phyloP scores from a whole-genome alignment of 2,888 invertebrate species.

The Sicus ferrugineus region DNA sequence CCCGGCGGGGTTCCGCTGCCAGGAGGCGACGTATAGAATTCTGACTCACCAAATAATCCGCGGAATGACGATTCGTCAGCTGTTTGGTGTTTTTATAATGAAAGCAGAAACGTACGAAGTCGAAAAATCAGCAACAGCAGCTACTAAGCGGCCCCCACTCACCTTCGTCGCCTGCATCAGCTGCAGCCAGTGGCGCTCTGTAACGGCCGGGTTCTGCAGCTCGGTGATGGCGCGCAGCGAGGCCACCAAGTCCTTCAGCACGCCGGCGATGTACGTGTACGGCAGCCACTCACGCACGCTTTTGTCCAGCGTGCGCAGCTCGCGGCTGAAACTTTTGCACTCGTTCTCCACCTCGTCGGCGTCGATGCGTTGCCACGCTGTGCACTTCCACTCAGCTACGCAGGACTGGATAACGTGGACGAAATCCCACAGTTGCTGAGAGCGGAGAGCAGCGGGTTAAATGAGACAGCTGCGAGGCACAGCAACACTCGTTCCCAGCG shows the following conservation, averaged over 20 bases:
- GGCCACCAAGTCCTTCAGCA: conserved; percentile 91
- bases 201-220: conserved; percentile 92
- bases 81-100: conserved; percentile 41
- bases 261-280: conserved; percentile 79
- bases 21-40: background rate
- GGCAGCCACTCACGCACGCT: conserved; percentile 84
- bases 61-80: conserved; percentile 46
- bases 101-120: conserved; percentile 23
- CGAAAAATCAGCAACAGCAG: too few relatives aligned
- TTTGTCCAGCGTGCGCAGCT: conserved; percentile 83
- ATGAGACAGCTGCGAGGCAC: background rate
- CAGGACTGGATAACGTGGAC: conserved; percentile 82
- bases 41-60: conserved; percentile 51
- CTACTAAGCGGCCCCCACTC: conserved; percentile 42
- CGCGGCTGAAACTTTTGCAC: conserved; percentile 91
- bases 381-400: conserved; percentile 92
- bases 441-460: background rate
- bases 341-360: conserved; percentile 96
- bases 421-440: conserved; percentile 89
- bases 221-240: conserved; percentile 92
- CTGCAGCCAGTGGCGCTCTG: conserved; percentile 94
- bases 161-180: conserved; percentile 93
- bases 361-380: conserved; percentile 92
- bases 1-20: too few relatives aligned
- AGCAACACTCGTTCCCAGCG: too few relatives aligned